phyloP scores from a whole-genome alignment of 1,140 invertebrate genomes.

The Phocides pigmalion region DNA sequence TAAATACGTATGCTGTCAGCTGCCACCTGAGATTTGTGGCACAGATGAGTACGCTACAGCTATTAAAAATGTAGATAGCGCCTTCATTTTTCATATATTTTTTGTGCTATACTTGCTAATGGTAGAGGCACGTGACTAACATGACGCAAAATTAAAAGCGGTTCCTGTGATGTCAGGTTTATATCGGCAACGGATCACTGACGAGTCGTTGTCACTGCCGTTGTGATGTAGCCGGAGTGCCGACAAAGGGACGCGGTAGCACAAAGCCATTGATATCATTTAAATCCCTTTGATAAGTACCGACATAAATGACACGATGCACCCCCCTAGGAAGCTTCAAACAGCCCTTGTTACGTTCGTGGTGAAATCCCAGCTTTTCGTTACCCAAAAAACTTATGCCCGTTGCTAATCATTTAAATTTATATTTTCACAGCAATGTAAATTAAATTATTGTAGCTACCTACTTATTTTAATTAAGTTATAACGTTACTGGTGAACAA shows the following conservation, averaged over 20 bases:
- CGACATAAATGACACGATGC: constrained; percentile 46
- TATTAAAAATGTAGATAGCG: constrained; percentile 1
- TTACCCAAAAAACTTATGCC: background rate
- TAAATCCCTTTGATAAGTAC: constrained; percentile 70
- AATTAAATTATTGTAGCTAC: no score
- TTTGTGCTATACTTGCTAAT: constrained; percentile 18
- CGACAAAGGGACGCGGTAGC: constrained; percentile 75
- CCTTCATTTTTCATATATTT: constrained; percentile 11
- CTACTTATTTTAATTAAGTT: no score
- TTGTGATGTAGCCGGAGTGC: constrained; percentile 57
- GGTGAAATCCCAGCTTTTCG: constrained; percentile 7
- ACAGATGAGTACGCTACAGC: background rate
- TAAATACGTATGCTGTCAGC: no score
- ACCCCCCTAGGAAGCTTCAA: constrained; percentile 56
- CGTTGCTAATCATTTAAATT: background rate
- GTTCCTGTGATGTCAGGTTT: constrained; percentile 65
- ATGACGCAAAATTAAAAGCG: constrained; percentile 42
- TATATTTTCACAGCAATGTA: no score
- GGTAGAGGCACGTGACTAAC: constrained; percentile 24
- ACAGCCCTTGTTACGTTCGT: constrained; percentile 26
- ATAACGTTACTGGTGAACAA: no score
- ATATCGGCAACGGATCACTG: constrained; percentile 62
- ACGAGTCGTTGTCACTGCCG: constrained; percentile 52
- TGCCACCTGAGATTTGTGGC: background rate
- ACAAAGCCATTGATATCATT: constrained; percentile 77